Conservation (phyloP, 1,140 invertebrate genomes). For the Planococcus citri region DNA sequence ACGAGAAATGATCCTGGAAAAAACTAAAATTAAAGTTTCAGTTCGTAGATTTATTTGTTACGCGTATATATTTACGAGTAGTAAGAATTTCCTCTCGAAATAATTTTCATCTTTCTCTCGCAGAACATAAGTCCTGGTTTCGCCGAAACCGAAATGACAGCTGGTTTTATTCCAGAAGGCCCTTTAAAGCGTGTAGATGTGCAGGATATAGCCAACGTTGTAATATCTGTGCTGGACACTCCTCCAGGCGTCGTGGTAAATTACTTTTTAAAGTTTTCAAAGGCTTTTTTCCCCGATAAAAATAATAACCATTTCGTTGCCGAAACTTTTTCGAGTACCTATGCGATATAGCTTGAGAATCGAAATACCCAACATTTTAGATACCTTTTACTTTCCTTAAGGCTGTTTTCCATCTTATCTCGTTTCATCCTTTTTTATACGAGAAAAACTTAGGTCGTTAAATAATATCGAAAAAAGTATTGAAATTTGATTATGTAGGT, state of each 20-base stretch:
- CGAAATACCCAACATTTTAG: too few species aligned
- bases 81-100: background rate
- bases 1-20: slow-evolving; percentile 40
- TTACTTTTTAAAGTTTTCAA: background rate
- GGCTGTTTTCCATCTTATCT: too few species aligned
- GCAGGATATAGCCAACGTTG: background rate
- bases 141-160: background rate
- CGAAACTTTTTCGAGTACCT: too few species aligned
- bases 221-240: background rate
- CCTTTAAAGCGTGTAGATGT: background rate
- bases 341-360: too few species aligned
- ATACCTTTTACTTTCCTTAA: too few species aligned
- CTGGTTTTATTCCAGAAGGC: background rate
- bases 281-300: too few species aligned
- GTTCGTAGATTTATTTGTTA: slow-evolving; percentile 30
- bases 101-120: too few species aligned
- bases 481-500: background rate
- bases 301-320: too few species aligned
- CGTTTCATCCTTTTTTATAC: too few species aligned
- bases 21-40: slow-evolving; percentile 44
- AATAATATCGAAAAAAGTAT: background rate
- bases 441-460: background rate
- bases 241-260: background rate
- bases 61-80: background rate
- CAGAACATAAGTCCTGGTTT: background rate